Percentiles rank a stretch among this genome's conserved stretches.
Conservation (phyloP, 2,797 vertebrate genomes). For the Chiloscyllium punctatum region DNA sequence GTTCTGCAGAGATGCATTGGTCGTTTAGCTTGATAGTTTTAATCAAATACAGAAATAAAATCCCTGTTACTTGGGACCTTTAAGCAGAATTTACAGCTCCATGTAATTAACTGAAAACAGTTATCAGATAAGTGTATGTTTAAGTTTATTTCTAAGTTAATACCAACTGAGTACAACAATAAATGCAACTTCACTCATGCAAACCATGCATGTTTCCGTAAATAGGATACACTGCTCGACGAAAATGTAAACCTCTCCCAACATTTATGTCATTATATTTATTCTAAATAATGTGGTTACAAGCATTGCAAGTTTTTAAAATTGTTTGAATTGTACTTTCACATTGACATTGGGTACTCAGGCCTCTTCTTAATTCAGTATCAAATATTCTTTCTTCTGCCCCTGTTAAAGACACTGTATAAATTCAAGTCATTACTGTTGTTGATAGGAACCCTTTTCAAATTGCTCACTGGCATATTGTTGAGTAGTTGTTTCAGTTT, state of each 20-base stretch:
- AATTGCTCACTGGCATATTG: neutral
- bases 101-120: neutral
- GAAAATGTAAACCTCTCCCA: neutral
- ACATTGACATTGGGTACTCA: neutral
- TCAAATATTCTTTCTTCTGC: neutral
- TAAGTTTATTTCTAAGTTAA: neutral
- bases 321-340: neutral
- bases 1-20: neutral
- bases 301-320: neutral
- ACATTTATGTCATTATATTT: neutral
- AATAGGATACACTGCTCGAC: neutral
- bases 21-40: neutral
- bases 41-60: neutral
- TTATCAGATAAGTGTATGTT: neutral
- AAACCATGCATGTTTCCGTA: neutral
- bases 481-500: neutral
- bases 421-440: neutral
- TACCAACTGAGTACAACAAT: neutral
- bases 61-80: neutral
- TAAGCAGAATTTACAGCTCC: neutral
- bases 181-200: neutral
- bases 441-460: neutral
- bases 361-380: neutral
- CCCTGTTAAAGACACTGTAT: neutral
- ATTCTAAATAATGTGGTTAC: neutral